phyloP scores from a whole-genome alignment of 2,888 invertebrate species.

The Cartodere bifasciata region DNA sequence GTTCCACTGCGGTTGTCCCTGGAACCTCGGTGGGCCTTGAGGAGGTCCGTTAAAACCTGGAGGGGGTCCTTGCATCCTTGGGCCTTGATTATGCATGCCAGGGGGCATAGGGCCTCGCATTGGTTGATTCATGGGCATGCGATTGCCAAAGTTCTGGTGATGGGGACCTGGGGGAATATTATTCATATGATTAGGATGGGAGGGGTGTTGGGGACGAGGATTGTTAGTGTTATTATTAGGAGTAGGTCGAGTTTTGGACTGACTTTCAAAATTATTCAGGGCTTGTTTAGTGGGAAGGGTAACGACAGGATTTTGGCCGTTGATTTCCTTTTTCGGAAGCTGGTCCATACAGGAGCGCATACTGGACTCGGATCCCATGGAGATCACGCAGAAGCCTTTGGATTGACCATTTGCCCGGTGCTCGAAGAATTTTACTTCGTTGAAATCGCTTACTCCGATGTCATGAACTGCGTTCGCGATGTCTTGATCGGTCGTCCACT shows the following conservation, averaged over 20 bases:
- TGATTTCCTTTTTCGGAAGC: slow-evolving; percentile 87
- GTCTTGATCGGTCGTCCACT: slow-evolving; percentile 98
- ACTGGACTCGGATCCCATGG: slow-evolving; percentile 85
- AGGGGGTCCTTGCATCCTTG: slow-evolving; percentile 44
- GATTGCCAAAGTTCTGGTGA: slow-evolving; percentile 41
- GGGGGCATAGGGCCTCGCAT: slow-evolving; percentile 35
- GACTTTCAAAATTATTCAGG: slow-evolving; percentile 76
- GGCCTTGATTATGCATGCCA: slow-evolving; percentile 41
- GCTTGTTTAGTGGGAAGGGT: slow-evolving; percentile 91
- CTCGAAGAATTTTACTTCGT: slow-evolving; percentile 99
- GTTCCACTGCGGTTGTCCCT: slow-evolving; percentile 42
- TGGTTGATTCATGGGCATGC: slow-evolving; percentile 37
- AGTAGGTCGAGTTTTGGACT: slow-evolving; percentile 78
- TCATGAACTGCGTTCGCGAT: slow-evolving; percentile 81
- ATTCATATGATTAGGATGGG: slow-evolving; percentile 46
- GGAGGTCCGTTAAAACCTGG: slow-evolving; percentile 48
- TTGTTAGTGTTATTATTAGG: slow-evolving; percentile 55
- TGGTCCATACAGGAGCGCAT: slow-evolving; percentile 84
- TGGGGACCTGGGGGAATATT: slow-evolving; percentile 42
- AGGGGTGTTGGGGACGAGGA: slow-evolving; percentile 47
- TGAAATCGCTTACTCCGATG: slow-evolving; percentile 82
- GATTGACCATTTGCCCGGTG: slow-evolving; percentile 98
- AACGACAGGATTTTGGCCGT: slow-evolving; percentile 90
- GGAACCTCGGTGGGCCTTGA: slow-evolving; percentile 43
- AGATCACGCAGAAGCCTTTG: slow-evolving; percentile 95